phyloP scores from a whole-genome alignment of 1,140 invertebrate genomes.

The Procambarus virginalis region DNA sequence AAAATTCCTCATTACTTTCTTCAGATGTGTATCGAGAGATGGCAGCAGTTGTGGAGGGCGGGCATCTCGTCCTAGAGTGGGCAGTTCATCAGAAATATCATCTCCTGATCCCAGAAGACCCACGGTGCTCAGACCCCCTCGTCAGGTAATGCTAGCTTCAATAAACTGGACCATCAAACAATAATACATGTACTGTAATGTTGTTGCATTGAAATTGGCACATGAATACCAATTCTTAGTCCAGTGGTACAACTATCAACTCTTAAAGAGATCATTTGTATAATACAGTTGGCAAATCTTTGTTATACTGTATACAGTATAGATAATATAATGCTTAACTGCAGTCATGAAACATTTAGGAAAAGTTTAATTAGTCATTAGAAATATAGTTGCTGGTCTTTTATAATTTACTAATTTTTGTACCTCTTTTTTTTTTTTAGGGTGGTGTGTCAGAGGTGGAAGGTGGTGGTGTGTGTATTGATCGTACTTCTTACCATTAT shows the following conservation, averaged over 20 bases:
- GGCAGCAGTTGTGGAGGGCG: neutral
- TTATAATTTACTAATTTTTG: too few relatives aligned
- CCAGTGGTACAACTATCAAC: too few relatives aligned
- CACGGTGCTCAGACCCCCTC: slow-evolving; percentile 9
- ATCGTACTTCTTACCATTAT: slow-evolving; percentile 80
- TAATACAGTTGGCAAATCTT: too few relatives aligned
- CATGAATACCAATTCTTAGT: too few relatives aligned
- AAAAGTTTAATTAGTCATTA: too few relatives aligned
- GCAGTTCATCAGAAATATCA: neutral
- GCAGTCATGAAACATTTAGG: too few relatives aligned
- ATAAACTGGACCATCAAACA: neutral
- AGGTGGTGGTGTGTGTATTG: slow-evolving; percentile 77
- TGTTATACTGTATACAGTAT: too few relatives aligned
- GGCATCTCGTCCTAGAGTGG: neutral
- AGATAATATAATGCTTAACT: too few relatives aligned
- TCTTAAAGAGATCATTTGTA: too few relatives aligned
- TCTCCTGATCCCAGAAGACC: neutral
- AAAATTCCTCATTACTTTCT: neutral
- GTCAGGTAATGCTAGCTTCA: neutral
- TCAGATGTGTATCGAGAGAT: slow-evolving; percentile 23
- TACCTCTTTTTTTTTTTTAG: neutral
- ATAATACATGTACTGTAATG: too few relatives aligned
- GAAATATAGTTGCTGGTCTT: too few relatives aligned
- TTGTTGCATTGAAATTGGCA: too few relatives aligned
- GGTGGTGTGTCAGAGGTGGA: slow-evolving; percentile 10